Base-by-base conservation (phyloP, 2,888 invertebrate species). In the Glomeris marginata region DNA sequence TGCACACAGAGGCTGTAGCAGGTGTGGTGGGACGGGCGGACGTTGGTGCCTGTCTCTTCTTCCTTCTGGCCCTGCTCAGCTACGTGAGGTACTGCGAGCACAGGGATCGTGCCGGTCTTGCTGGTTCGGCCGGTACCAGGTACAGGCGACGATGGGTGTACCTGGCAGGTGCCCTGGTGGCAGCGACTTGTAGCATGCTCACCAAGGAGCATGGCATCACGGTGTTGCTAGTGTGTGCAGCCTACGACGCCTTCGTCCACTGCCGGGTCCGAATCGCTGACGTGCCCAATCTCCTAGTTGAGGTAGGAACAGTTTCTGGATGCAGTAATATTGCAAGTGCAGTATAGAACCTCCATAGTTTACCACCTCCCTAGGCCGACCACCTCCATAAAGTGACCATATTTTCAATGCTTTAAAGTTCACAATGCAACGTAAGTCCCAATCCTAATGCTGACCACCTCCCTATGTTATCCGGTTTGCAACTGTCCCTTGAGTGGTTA, bases 181-280 rank as follows among this genome's bases (percentile, higher is more conserved):
- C 82, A 56, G 81, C 87, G 36, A 72, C 80, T 41, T 80, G 83
- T 42, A 86, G 88, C 56, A 83, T 92, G 71, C 74, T 95, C 59
- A 87, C 88, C 72, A 95, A 94, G 72, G 95, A 95, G 71, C 91
- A 91, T 47, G 94, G 92, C 48, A 79, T 94, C 63, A 90, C 90
- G 57, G 88, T 91, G 54, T 72, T 95, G 61, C 81, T 84, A 51
- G 78, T 92, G 55, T 94, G 92, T 71, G 83, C 83, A 59, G 73
- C 85, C 56, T 92, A 87, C 72, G 92, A 95, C 70, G 72, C 86
- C 8, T 74, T 80, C 51, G 76, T 79, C 60, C 81, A 62, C 58
- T 61, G 61, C 53, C 60, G 60, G 52, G 56, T 64, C 11, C 52
- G 52, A 37, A 55, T 56, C 1, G 54, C 46, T 34, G 55, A 57